Evolutionary conservation across 2,888 invertebrate species (phyloP).

Genomic region (Arge pagana): DNA sequence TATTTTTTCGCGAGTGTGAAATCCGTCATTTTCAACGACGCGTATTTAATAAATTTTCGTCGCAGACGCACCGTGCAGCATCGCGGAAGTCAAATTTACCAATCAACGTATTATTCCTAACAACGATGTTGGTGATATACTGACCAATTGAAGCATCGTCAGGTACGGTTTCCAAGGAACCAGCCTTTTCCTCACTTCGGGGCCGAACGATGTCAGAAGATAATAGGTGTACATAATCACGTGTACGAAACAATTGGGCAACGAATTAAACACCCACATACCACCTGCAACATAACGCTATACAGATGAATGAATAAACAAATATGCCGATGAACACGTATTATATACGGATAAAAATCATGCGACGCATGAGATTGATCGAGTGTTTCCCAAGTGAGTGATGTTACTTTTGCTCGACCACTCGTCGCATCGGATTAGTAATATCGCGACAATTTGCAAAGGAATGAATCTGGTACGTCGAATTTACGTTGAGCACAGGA

Average conservation of each 20-base stretch:
- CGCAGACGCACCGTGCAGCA: too few species aligned
- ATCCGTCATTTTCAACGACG: too few species aligned
- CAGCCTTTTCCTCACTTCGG: constrained; percentile 62
- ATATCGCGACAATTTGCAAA: too few species aligned
- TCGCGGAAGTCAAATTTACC: constrained; percentile 37
- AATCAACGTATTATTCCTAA: constrained; percentile 38
- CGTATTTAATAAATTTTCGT: too few species aligned
- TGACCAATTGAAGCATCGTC: constrained; percentile 70
- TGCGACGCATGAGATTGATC: neutral
- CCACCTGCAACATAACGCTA: constrained; percentile 69
- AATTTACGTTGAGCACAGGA: too few species aligned
- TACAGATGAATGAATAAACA: too few species aligned
- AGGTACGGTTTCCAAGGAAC: constrained; percentile 65
- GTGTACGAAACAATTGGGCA: constrained; percentile 72
- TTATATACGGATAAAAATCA: constrained; percentile 1
- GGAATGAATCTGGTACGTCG: too few species aligned
- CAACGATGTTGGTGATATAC: constrained; percentile 33
- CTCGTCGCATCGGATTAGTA: too few species aligned
- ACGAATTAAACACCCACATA: constrained; percentile 67
- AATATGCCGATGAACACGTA: too few species aligned
- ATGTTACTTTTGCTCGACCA: neutral
- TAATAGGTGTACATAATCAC: constrained; percentile 81
- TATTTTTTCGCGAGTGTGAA: too few species aligned
- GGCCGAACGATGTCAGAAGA: constrained; percentile 67
- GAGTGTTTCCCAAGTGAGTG: neutral